phyloP scores from a whole-genome alignment of 2,888 invertebrate genomes.

The Gibbula magus region DNA sequence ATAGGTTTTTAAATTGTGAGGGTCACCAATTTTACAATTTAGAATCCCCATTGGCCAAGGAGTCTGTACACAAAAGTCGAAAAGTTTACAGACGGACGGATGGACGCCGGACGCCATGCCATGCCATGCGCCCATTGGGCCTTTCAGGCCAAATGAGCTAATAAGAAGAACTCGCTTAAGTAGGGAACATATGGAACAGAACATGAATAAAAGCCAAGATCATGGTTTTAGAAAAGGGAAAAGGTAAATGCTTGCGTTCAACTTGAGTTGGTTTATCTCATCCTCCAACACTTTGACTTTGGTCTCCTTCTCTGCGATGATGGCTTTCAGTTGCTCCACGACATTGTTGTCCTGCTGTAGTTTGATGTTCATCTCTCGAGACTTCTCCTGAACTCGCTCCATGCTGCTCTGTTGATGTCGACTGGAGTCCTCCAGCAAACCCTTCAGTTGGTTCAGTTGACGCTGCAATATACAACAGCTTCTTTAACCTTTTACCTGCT shows the following conservation, averaged over 20 bases:
- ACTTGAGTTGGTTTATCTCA: slow-evolving; percentile 64
- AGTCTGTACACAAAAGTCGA: too few relatives aligned
- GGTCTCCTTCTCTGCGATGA: slow-evolving; percentile 71
- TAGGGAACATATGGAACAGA: too few relatives aligned
- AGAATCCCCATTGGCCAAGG: too few relatives aligned
- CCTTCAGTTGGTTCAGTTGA: slow-evolving; percentile 63
- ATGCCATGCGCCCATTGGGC: too few relatives aligned
- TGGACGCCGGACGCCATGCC: too few relatives aligned
- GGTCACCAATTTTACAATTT: too few relatives aligned
- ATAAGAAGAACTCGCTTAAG: too few relatives aligned
- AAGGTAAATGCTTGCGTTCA: slow-evolving; percentile 29
- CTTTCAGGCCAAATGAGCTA: too few relatives aligned
- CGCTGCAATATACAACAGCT: slow-evolving; percentile 41
- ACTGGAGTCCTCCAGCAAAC: slow-evolving; percentile 57
- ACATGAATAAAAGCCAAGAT: background rate
- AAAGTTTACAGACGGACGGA: too few relatives aligned
- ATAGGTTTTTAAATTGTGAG: too few relatives aligned
- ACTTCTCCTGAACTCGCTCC: slow-evolving; percentile 49
- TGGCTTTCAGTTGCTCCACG: slow-evolving; percentile 70
- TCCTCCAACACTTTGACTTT: slow-evolving; percentile 68
- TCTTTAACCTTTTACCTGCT: too few relatives aligned
- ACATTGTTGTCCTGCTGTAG: slow-evolving; percentile 70
- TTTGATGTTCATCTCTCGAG: slow-evolving; percentile 59
- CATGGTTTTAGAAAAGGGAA: background rate
- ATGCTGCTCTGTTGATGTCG: slow-evolving; percentile 49